These are phyloP conservation scores for Cephonodes hylas DNA, from an alignment of 2,888 invertebrate genomes.

Conservation along the genomic window DNA sequence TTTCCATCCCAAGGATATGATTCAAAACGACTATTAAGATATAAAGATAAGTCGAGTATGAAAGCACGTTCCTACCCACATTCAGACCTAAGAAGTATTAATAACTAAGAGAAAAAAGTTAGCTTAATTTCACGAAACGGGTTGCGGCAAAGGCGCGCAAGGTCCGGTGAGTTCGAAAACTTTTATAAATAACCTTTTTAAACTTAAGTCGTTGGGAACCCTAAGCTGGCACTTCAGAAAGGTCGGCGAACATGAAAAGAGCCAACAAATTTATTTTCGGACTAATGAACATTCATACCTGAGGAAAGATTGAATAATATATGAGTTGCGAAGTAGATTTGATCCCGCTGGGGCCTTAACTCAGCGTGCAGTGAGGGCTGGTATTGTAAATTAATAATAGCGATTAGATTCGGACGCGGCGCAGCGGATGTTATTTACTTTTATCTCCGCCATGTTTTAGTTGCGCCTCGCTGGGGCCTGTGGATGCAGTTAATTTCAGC, in stretches of 20 bases:
- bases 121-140: slow-evolving; percentile 19
- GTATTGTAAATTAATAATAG: slow-evolving; percentile 53
- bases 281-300: slow-evolving; percentile 74
- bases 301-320: slow-evolving; percentile 73
- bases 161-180: slow-evolving; percentile 17
- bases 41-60: background rate
- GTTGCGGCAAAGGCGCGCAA: slow-evolving; percentile 13
- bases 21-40: background rate
- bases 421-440: slow-evolving; percentile 44
- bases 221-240: slow-evolving; percentile 29
- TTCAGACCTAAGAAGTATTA: slow-evolving; percentile 14
- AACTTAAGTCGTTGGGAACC: slow-evolving; percentile 20
- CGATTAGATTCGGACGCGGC: slow-evolving; percentile 48
- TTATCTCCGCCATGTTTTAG: slow-evolving; percentile 28
- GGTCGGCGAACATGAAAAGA: slow-evolving; percentile 55
- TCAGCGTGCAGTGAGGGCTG: slow-evolving; percentile 52
- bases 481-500: background rate
- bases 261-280: slow-evolving; percentile 54
- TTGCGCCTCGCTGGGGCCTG: background rate
- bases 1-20: background rate
- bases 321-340: slow-evolving; percentile 65
- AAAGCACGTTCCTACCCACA: background rate
- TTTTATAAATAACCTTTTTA: slow-evolving; percentile 26
- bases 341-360: slow-evolving; percentile 59
- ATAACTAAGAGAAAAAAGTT: slow-evolving; percentile 19